phyloP scores from a whole-genome alignment of 1,140 invertebrate species.

The Copidosoma floridanum region DNA sequence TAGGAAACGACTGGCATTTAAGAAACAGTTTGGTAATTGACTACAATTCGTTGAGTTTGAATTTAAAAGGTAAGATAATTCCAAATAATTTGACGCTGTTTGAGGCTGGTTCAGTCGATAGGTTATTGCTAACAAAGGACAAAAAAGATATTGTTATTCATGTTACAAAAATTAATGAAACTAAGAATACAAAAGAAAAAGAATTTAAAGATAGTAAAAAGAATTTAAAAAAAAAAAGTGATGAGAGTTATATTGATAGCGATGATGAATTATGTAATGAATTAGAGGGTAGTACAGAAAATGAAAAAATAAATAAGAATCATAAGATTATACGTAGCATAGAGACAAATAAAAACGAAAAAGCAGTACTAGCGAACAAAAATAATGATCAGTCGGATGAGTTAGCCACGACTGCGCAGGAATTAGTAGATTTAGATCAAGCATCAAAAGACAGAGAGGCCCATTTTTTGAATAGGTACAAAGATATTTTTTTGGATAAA shows the following conservation, averaged over 20 bases:
- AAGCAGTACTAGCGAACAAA: not conserved
- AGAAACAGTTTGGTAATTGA: not conserved
- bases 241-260: not conserved
- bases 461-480: not conserved
- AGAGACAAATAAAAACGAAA: not conserved
- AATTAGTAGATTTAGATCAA: not conserved
- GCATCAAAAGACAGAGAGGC: not conserved
- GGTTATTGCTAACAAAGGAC: not conserved
- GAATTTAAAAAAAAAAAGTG: constrained; percentile 1
- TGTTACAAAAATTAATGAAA: not conserved
- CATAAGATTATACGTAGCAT: not conserved
- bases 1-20: not conserved
- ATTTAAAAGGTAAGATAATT: not conserved
- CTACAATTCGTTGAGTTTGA: not conserved
- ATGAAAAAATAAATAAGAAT: not conserved
- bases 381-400: not conserved
- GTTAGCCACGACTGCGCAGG: not conserved
- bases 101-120: constrained; percentile 3
- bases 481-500: constrained; percentile 20
- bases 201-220: not conserved
- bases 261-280: not conserved
- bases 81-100: not conserved
- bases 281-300: not conserved
- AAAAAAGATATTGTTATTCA: constrained; percentile 9
- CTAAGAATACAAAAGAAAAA: not conserved